Evolutionary conservation across 2,797 vertebrate genomes (phyloP).

Genomic region (Hypotaenidia okinawae): DNA sequence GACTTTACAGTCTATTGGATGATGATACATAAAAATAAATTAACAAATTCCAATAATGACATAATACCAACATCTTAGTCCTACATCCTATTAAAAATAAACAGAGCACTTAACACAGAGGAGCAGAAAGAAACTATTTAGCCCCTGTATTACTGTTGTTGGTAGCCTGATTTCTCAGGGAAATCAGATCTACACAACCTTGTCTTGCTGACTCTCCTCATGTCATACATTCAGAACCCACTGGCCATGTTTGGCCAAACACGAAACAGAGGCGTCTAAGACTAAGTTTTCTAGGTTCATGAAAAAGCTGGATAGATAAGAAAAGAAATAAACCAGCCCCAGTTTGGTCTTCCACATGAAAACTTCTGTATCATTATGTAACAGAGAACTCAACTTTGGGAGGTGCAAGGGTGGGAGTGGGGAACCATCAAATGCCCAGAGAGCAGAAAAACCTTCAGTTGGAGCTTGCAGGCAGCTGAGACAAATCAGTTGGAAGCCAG

Average conservation of each 20-base stretch:
- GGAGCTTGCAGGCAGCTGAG: not conserved
- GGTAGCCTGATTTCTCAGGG: not conserved
- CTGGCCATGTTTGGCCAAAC: rapidly evolving
- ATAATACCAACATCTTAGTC: not conserved
- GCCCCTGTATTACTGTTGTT: not conserved
- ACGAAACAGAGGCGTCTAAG: not conserved
- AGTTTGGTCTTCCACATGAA: not conserved
- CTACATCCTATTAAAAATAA: not conserved
- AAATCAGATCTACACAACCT: not conserved
- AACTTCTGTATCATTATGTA: not conserved
- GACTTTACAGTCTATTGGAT: not conserved
- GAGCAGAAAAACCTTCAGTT: not conserved
- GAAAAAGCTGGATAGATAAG: not conserved
- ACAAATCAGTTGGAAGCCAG: not conserved
- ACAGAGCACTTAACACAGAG: not conserved
- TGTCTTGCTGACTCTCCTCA: not conserved
- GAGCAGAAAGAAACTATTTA: not conserved
- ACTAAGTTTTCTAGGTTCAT: not conserved
- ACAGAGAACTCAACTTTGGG: not conserved
- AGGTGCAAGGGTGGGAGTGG: rapidly evolving
- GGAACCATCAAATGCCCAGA: not conserved
- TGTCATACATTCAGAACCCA: not conserved
- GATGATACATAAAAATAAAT: not conserved
- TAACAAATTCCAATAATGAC: not conserved
- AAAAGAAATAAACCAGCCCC: not conserved